Percentiles rank a stretch among this genome's conserved stretches.
Evolutionary conservation across 2,797 vertebrate species (phyloP).

Genomic region (Apodemus agrarius): DNA sequence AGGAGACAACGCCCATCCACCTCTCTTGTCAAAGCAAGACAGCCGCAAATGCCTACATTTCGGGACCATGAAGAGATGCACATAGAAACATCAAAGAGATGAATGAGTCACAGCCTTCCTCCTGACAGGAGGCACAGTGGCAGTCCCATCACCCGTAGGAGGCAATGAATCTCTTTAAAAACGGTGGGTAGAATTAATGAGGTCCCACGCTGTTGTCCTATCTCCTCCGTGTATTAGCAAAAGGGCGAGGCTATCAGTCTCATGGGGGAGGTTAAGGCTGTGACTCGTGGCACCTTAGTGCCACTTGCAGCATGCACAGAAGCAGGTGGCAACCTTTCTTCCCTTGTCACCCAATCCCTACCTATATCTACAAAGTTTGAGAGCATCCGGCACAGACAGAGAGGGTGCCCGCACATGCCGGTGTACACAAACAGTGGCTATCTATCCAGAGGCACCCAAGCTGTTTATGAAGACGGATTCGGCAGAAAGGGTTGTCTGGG

Average conservation of each 20-base stretch:
- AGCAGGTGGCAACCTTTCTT: not conserved
- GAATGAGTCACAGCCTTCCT: not conserved
- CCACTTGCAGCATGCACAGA: not conserved
- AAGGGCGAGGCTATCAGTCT: not conserved
- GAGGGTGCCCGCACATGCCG: not conserved
- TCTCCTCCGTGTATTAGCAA: not conserved
- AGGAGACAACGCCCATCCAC: not conserved
- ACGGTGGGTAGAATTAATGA: not conserved
- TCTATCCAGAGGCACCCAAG: not conserved
- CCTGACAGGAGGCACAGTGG: not conserved
- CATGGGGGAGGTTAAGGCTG: not conserved
- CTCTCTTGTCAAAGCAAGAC: not conserved
- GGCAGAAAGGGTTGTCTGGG: constrained; percentile 16
- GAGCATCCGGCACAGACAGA: rapidly evolving
- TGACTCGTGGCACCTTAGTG: not conserved
- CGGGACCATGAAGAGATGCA: not conserved
- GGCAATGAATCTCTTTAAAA: not conserved
- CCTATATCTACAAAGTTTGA: not conserved
- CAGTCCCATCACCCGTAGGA: constrained; percentile 35
- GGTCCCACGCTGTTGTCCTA: not conserved
- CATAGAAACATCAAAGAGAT: not conserved
- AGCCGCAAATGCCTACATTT: not conserved
- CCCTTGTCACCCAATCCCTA: not conserved
- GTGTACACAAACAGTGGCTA: not conserved
- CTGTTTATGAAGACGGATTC: not conserved